phyloP scores from a whole-genome alignment of 1,140 invertebrate species.

The Nixonia krombeini region DNA sequence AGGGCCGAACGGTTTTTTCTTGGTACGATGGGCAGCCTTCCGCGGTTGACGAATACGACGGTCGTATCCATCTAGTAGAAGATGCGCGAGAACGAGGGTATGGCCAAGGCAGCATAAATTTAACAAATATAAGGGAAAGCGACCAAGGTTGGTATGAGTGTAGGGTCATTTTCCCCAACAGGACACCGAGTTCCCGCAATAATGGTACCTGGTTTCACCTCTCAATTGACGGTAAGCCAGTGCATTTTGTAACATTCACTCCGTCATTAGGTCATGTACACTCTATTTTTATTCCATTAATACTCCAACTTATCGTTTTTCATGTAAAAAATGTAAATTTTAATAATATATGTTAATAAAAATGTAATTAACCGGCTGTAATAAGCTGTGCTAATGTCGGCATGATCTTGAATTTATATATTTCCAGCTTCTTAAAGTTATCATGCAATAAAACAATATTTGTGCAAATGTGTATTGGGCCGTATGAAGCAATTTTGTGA shows the following conservation, averaged over 20 bases:
- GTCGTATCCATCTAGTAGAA: slow-evolving; percentile 78
- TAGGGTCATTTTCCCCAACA: slow-evolving; percentile 88
- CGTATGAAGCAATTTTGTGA: too few relatives aligned
- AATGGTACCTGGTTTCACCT: slow-evolving; percentile 93
- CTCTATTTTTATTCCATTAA: too few relatives aligned
- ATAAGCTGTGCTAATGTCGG: too few relatives aligned
- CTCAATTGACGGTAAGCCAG: slow-evolving; percentile 87
- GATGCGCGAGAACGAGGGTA: slow-evolving; percentile 69
- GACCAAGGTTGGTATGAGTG: slow-evolving; percentile 95
- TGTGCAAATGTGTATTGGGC: too few relatives aligned
- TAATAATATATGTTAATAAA: too few relatives aligned
- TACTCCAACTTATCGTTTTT: neutral
- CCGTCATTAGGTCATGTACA: too few relatives aligned
- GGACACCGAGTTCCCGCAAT: slow-evolving; percentile 83
- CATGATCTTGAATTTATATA: too few relatives aligned
- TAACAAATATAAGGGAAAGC: slow-evolving; percentile 89
- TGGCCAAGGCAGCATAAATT: slow-evolving; percentile 87
- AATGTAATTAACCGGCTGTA: neutral
- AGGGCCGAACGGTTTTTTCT: slow-evolving; percentile 82
- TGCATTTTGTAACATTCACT: too few relatives aligned
- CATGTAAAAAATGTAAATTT: neutral
- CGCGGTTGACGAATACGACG: slow-evolving; percentile 80
- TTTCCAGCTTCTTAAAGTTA: too few relatives aligned
- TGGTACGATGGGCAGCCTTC: slow-evolving; percentile 84
- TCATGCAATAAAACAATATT: too few relatives aligned